These are phyloP conservation scores for Biston betularia DNA, from an alignment of 2,888 invertebrate species.

Conservation along the genomic window DNA sequence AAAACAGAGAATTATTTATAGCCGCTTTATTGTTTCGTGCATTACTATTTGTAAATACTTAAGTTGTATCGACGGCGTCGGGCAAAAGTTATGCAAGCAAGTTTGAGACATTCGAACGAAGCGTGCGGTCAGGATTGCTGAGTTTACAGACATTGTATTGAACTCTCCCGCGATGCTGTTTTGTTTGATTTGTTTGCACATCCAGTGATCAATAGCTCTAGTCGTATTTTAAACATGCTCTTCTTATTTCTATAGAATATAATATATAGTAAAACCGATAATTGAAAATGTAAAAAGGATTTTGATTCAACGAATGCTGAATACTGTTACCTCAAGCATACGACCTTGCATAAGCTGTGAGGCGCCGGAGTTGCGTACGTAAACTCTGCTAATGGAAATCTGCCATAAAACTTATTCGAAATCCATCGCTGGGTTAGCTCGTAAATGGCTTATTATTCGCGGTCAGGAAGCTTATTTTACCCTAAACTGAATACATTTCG, in stretches of 20 bases:
- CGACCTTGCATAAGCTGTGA: slow-evolving; percentile 23
- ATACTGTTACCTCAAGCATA: slow-evolving; percentile 9
- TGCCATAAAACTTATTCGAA: slow-evolving; percentile 46
- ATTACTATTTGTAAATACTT: slow-evolving; percentile 41
- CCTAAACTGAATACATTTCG: slow-evolving; percentile 39
- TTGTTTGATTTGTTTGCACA: slow-evolving; percentile 40
- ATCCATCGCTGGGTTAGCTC: slow-evolving; percentile 41
- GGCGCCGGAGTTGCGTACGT: slow-evolving; percentile 24
- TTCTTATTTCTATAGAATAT: slow-evolving; percentile 5
- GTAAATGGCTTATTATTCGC: slow-evolving; percentile 45
- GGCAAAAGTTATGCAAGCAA: slow-evolving; percentile 47
- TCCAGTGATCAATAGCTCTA: slow-evolving; percentile 36
- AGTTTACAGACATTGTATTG: slow-evolving; percentile 43
- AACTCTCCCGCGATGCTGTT: slow-evolving; percentile 32
- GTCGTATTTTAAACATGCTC: slow-evolving; percentile 11
- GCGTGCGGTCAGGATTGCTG: slow-evolving; percentile 44
- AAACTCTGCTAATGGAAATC: slow-evolving; percentile 46
- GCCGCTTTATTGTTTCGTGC: slow-evolving; percentile 39
- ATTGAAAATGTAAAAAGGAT: slow-evolving; percentile 14
- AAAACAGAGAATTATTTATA: slow-evolving; percentile 43
- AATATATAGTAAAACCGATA: no score
- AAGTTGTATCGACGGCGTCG: slow-evolving; percentile 35
- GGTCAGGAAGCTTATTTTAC: slow-evolving; percentile 41
- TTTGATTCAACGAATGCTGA: background rate
- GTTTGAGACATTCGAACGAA: slow-evolving; percentile 41